phyloP scores from a whole-genome alignment of 2,888 invertebrate species.

The Limulus polyphemus region DNA sequence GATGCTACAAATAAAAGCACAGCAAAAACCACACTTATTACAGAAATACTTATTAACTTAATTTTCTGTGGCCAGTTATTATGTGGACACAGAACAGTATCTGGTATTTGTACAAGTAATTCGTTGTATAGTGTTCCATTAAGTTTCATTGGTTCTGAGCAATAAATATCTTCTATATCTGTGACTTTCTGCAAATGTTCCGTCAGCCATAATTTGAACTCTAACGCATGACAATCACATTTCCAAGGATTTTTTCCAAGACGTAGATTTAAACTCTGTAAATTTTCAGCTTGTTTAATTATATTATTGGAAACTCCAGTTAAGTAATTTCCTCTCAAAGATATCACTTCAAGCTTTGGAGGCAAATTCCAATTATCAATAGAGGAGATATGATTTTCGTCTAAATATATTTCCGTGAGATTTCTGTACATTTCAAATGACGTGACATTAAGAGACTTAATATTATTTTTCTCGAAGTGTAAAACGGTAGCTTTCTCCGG shows the following conservation, averaged over 20 bases:
- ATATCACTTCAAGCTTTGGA: constrained; percentile 10
- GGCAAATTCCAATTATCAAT: constrained; percentile 12
- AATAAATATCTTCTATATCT: constrained; percentile 16
- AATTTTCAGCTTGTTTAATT: neutral
- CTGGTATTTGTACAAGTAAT: constrained; percentile 21
- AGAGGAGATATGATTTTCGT: constrained; percentile 20
- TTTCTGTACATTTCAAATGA: constrained; percentile 4
- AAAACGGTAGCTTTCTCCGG: constrained; percentile 15
- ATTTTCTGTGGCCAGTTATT: constrained; percentile 16
- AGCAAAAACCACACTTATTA: constrained; percentile 20
- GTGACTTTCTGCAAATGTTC: constrained; percentile 14
- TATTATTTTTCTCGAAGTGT: constrained; percentile 9
- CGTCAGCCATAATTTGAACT: constrained; percentile 24
- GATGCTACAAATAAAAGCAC: constrained; percentile 23
- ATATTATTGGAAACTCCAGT: neutral
- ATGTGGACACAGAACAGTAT: constrained; percentile 25
- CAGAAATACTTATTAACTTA: constrained; percentile 20
- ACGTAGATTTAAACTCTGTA: neutral
- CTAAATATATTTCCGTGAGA: constrained; percentile 20
- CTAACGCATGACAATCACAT: constrained; percentile 24
- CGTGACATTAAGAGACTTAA: constrained; percentile 7
- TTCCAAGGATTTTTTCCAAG: constrained; percentile 25
- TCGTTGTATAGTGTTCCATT: constrained; percentile 7
- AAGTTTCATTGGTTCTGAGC: constrained; percentile 6
- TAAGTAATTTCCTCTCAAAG: constrained; percentile 20